Percentiles rank a stretch among this genome's conserved stretches.
Conservation (phyloP, 2,888 invertebrate species). For the Ethmia dodecea region DNA sequence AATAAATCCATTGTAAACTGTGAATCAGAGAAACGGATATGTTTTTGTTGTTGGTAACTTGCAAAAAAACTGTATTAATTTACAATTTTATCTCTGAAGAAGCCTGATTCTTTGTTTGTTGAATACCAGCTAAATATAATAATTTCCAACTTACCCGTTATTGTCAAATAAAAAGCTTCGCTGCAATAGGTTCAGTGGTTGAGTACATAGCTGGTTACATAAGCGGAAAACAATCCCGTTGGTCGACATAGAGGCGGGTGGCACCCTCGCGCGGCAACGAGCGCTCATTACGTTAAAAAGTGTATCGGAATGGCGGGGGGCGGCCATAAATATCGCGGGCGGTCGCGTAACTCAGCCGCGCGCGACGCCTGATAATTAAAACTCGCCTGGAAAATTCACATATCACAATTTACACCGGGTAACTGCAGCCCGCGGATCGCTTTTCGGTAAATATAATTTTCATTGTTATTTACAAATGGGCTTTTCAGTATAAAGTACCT, state of each 20-base stretch:
- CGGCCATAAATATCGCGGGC: slow-evolving; percentile 74
- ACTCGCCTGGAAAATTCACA: slow-evolving; percentile 75
- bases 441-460: slow-evolving; percentile 44
- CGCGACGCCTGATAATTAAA: slow-evolving; percentile 77
- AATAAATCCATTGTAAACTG: no score
- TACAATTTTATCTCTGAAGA: no score
- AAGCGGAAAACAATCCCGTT: slow-evolving; percentile 33
- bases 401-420: slow-evolving; percentile 73
- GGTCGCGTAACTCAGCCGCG: slow-evolving; percentile 75
- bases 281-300: slow-evolving; percentile 76
- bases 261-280: slow-evolving; percentile 44
- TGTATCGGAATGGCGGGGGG: slow-evolving; percentile 69
- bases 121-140: no score
- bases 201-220: slow-evolving; percentile 10
- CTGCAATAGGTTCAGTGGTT: background rate
- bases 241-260: slow-evolving; percentile 30
- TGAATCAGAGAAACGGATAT: no score
- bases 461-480: no score
- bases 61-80: no score
- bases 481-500: no score
- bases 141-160: no score
- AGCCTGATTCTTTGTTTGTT: no score
- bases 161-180: background rate
- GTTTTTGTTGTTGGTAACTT: no score
- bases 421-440: slow-evolving; percentile 55